Conservation (phyloP, 2,113 vertebrate species). For the Climacteris rufus region DNA sequence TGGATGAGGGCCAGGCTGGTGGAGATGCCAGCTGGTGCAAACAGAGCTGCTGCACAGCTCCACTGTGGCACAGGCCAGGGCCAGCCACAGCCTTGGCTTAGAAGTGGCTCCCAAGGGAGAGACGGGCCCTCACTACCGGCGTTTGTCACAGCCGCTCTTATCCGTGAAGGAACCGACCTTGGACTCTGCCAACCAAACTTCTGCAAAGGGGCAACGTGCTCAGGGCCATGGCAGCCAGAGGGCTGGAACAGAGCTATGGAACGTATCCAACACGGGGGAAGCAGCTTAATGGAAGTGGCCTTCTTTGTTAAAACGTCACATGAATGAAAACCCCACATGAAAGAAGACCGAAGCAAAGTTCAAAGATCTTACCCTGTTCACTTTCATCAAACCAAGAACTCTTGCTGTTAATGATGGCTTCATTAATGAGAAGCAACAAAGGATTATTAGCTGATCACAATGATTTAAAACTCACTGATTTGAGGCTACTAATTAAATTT, state of each 20-base stretch:
- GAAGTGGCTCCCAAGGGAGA: background rate
- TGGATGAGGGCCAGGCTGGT: rapidly evolving
- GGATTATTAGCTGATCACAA: background rate
- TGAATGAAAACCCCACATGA: background rate
- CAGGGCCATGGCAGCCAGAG: background rate
- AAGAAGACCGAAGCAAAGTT: background rate
- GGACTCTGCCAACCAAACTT: background rate
- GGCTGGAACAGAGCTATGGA: background rate
- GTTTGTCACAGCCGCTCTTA: background rate
- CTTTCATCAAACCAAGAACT: background rate
- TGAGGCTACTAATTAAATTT: background rate
- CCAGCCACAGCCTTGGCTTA: background rate
- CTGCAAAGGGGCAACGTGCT: background rate
- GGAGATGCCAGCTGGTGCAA: rapidly evolving
- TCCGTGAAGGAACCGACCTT: background rate
- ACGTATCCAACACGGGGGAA: background rate
- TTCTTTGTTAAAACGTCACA: background rate
- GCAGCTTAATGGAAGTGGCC: background rate
- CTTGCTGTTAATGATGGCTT: background rate
- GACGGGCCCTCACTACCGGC: background rate
- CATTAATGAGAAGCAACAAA: background rate
- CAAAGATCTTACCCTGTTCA: background rate
- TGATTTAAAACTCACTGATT: background rate
- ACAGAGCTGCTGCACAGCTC: background rate
- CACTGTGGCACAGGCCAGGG: background rate